A percentile compares a stretch with the other conserved stretches of the same genome.
Evolutionary conservation across 2,888 invertebrate species (phyloP).

Genomic region (Xanthorhoe spadicearia): DNA sequence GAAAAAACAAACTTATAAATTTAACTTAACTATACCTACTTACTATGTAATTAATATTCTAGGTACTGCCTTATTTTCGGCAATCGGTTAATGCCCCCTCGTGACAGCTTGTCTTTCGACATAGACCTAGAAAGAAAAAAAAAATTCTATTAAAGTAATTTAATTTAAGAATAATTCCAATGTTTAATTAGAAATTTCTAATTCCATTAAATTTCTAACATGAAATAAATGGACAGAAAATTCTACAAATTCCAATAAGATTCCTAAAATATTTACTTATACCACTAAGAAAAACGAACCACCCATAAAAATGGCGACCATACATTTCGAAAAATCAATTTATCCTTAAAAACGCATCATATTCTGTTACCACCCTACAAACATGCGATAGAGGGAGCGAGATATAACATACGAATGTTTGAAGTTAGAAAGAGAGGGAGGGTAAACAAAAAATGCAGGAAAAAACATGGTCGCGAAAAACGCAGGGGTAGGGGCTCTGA

Average conservation of each 20-base stretch:
- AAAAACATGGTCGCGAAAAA: slow-evolving; percentile 82
- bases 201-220: no score
- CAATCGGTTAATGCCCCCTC: no score
- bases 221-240: no score
- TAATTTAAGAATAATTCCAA: no score
- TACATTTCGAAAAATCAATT: slow-evolving; percentile 82
- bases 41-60: no score
- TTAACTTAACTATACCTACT: no score
- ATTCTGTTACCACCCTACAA: slow-evolving; percentile 78
- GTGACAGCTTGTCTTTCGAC: no score
- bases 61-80: no score
- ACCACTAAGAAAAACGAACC: neutral
- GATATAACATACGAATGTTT: slow-evolving; percentile 47
- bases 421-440: slow-evolving; percentile 50
- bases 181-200: no score
- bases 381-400: slow-evolving; percentile 63
- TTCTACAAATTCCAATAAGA: slow-evolving; percentile 18
- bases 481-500: slow-evolving; percentile 81
- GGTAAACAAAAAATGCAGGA: slow-evolving; percentile 77
- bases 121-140: no score
- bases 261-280: slow-evolving; percentile 17
- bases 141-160: no score
- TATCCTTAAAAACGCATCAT: slow-evolving; percentile 82
- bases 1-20: no score
- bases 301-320: slow-evolving; percentile 74